phyloP scores from a whole-genome alignment of 2,797 vertebrate species.

The Protonibea diacanthus region DNA sequence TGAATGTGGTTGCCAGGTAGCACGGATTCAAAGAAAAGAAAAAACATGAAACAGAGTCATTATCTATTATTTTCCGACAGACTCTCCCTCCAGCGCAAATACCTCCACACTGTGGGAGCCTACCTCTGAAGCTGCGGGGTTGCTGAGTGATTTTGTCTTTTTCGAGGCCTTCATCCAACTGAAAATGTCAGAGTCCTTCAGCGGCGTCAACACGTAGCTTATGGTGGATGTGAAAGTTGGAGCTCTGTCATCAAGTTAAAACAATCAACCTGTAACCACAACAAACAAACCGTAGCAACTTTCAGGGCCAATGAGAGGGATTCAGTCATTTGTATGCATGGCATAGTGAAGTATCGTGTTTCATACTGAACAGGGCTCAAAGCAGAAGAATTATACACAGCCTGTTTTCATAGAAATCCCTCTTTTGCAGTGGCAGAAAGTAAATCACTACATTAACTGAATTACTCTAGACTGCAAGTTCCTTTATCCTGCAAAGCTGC shows the following conservation, averaged over 20 bases:
- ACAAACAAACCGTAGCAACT: constrained; percentile 75
- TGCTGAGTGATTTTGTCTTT: constrained; percentile 36
- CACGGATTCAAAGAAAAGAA: constrained; percentile 41
- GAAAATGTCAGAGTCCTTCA: constrained; percentile 22
- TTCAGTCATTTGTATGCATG: not conserved
- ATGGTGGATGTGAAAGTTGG: constrained; percentile 17
- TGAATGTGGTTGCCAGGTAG: constrained; percentile 66
- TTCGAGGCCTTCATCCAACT: constrained; percentile 66
- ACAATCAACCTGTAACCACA: constrained; percentile 75
- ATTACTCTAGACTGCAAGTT: not conserved
- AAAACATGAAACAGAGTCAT: constrained; percentile 36
- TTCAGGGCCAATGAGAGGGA: constrained; percentile 2
- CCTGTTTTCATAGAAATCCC: not conserved
- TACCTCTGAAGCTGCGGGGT: constrained; percentile 60
- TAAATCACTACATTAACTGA: not conserved
- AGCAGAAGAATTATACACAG: constrained; percentile 6
- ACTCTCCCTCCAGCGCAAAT: constrained; percentile 32
- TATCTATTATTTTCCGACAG: constrained; percentile 42
- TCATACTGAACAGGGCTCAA: constrained; percentile 24
- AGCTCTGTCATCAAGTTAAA: constrained; percentile 20
- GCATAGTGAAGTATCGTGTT: constrained; percentile 11
- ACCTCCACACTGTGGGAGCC: constrained; percentile 33
- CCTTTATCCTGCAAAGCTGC: not conserved
- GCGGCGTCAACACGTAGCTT: not conserved
- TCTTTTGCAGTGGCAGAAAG: not conserved